phyloP scores from a whole-genome alignment of 2,797 vertebrate genomes.

The Ambastaia sidthimunki region DNA sequence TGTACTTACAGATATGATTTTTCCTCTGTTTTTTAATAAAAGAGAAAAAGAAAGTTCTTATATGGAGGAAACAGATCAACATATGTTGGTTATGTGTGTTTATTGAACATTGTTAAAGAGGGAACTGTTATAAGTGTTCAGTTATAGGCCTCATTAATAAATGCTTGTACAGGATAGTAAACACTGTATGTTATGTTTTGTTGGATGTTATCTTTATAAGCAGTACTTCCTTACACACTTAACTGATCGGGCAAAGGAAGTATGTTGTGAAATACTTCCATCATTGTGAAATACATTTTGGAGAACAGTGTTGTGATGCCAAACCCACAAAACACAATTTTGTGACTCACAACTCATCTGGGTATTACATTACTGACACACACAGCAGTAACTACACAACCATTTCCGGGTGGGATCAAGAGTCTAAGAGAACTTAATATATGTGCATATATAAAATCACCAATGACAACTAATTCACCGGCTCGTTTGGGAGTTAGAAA shows the following conservation, averaged over 20 bases:
- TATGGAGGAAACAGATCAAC: background rate
- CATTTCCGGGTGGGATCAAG: background rate
- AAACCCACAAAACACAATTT: background rate
- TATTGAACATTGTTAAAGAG: background rate
- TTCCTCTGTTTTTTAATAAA: conserved; percentile 49
- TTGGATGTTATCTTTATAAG: conserved; percentile 40
- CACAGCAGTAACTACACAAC: background rate
- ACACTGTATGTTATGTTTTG: background rate
- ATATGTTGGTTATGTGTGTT: background rate
- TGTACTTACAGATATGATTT: conserved; percentile 63
- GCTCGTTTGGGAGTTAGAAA: background rate
- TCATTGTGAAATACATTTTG: background rate
- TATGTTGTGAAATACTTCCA: conserved; percentile 14
- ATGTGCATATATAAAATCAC: background rate
- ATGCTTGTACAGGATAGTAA: background rate
- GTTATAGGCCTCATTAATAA: background rate
- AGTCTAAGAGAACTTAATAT: background rate
- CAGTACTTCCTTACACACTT: conserved; percentile 48
- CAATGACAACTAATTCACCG: background rate
- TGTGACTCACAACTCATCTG: conserved; percentile 3
- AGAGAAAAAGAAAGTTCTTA: conserved; percentile 43
- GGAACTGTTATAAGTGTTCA: background rate
- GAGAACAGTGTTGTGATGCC: background rate
- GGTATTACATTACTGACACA: background rate
- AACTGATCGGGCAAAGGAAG: conserved; percentile 49